Base-by-base conservation (phyloP, 2,113 vertebrate species). In the Zeus faber region DNA sequence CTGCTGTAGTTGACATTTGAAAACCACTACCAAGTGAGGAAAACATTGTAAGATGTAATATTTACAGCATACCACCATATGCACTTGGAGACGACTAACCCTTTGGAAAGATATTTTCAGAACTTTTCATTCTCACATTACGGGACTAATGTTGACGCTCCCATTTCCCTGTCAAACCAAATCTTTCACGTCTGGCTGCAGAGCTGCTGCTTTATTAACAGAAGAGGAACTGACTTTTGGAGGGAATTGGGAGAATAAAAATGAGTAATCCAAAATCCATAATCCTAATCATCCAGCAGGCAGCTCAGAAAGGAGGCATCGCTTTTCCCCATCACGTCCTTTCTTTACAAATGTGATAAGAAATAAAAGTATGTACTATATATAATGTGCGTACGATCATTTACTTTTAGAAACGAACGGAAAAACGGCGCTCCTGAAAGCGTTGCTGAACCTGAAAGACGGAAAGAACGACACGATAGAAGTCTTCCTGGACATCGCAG, bases 361-460 rank as follows among this genome's bases (percentile, higher is more conserved):
- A 49, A 17, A 17, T n/a, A 13, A 17, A 27, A 49, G 5, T 13
- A 8, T 23, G 1, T 27, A 2, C 2, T 13, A 8, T 23, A 0
- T 27, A 2, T 22, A 17, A 21, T 60, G 18, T 45, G 43, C 9
- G 9, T 17, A 7, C 23, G 4, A 21, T 20, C 5, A 43, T 43
- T 45, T 65, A 44, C 18, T 58, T 83, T n/a, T 31, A 95, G 93
- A 95, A 0, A 77, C 74, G 29, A 93, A 90, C 0, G 93, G 93
- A 40, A 94, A 96, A 76, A 94, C 92, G 0, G 93, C 87, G 3
- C 78, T 95, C 5, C 59, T 95, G 70, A 96, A 96, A 70, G 93
- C 93, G 17, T 81, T 95, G 83, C 77, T 96, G 55, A 93, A 94
- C 48, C 74, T 95, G 1, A 91, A 87, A 4, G 59, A 90, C 0